Evolutionary conservation across 2,113 vertebrate genomes (phyloP), one percentile per base, ranked within the genome.

Genomic region (Ammodytes dubius): DNA sequence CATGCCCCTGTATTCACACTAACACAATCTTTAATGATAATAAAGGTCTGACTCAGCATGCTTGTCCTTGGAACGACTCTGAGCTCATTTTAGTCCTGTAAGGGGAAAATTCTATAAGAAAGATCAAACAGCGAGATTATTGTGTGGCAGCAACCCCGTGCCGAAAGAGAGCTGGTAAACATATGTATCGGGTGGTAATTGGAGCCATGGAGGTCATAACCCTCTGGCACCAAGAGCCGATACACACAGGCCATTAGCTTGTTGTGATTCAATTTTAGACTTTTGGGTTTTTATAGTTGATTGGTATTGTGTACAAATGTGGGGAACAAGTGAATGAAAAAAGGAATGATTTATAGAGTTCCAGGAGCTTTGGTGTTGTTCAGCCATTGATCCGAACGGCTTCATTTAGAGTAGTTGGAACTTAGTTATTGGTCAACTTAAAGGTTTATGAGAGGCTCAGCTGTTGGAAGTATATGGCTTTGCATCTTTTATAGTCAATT

Each of bases 381-480:
- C 15, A 3, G 8, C 42, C 35, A 82, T 58, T 49, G 57, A 76
- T 85, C 27, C 15, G 6, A 40, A 74, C 15, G 5, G 52, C 70
- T 75, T 82, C 64, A 52, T 72, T 72, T 84, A 69, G 49, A 70
- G 57, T 2, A 49, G 47, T 1, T 65, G 19, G 42, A 39, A 69
- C 17, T 49, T 43, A 59, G 4, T 79, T 54, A 8, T 68, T 27
- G 47, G 49, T 70, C 64, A 70, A 14, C 63, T 70, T 83, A 5
- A 47, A 63, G 49, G 69, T 70, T 75, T 70, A 82, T 60, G 73
- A 73, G 13, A 15, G 9, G 50, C 45, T 87, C 39, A 79, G 61
- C 42, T 87, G 67, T 59, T 57, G 46, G 27, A 60, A 61, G 45
- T 74, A 65, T 42, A 45, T 60, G 35, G 67, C 47, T 58, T 68